phyloP scores from a whole-genome alignment of 2,888 invertebrate species.

The Drosophila recens region DNA sequence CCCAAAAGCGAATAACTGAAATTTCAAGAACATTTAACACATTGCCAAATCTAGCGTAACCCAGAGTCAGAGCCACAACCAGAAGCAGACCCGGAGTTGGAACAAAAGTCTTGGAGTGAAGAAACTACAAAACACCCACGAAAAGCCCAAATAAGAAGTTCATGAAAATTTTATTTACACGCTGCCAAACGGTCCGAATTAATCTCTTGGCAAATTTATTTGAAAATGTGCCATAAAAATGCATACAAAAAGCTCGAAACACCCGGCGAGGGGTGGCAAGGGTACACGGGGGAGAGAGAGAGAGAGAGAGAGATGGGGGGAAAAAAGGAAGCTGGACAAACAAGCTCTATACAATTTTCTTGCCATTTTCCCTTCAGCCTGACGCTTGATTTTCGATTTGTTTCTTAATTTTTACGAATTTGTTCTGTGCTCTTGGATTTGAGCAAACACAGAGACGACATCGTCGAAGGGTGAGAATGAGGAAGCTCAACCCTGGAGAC shows the following conservation, averaged over 20 bases:
- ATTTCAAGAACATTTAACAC: conserved; percentile 80
- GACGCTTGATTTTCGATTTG: conserved; percentile 80
- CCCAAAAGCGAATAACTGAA: conserved; percentile 50
- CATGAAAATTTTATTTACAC: conserved; percentile 81
- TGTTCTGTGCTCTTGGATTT: conserved; percentile 70
- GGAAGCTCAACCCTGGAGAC: conserved; percentile 38
- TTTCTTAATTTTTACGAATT: conserved; percentile 81
- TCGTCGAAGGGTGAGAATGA: not conserved
- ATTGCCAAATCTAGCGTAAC: conserved; percentile 79
- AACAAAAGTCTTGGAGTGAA: conserved; percentile 21
- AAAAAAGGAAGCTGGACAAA: conserved; percentile 59
- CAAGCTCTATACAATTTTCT: conserved; percentile 71
- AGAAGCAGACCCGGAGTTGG: conserved; percentile 5
- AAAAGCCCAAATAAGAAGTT: conserved; percentile 64
- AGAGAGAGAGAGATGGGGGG: not conserved
- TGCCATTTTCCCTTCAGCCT: conserved; percentile 32
- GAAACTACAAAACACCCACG: conserved; percentile 41
- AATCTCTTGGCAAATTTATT: conserved; percentile 80
- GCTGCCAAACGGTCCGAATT: conserved; percentile 81
- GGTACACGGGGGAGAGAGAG: not conserved
- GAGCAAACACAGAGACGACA: conserved; percentile 48
- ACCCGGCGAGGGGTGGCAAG: conserved; percentile 15
- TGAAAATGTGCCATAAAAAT: conserved; percentile 81
- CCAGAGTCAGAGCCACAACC: conserved; percentile 38
- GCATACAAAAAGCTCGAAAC: conserved; percentile 58